Evolutionary conservation across 2,888 invertebrate genomes (phyloP).

Genomic region (Phortica okadai): DNA sequence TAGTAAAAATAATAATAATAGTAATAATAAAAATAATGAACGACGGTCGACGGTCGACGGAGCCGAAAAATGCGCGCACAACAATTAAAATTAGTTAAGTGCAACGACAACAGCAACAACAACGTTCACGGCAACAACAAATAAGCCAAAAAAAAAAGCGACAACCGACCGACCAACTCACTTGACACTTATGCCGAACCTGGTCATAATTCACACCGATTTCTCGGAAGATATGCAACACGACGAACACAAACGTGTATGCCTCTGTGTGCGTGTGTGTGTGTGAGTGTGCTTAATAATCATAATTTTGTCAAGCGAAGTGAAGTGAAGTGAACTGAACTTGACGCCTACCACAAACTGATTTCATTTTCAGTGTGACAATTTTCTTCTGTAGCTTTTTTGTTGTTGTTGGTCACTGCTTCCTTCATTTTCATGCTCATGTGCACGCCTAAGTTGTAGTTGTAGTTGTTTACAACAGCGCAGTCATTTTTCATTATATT

Average conservation of each 20-base stretch:
- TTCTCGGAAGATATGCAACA: conserved; percentile 34
- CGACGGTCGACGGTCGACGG: neutral
- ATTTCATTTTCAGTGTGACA: neutral
- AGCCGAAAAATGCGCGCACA: neutral
- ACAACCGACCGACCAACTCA: conserved; percentile 8
- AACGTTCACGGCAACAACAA: neutral
- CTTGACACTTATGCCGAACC: conserved; percentile 32
- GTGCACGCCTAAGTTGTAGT: neutral
- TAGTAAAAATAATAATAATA: neutral
- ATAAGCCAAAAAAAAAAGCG: neutral
- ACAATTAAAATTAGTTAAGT: conserved; percentile 37
- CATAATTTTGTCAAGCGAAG: conserved; percentile 2
- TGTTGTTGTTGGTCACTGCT: neutral
- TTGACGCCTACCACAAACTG: neutral
- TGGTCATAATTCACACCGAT: conserved; percentile 39
- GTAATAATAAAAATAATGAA: conserved; percentile 2
- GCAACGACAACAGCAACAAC: conserved; percentile 1
- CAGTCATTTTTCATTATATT: conserved; percentile 12
- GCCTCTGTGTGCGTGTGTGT: too few species aligned
- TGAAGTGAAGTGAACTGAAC: neutral
- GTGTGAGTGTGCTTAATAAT: neutral
- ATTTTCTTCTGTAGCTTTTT: neutral
- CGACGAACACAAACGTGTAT: too few species aligned
- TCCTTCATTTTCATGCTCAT: neutral
- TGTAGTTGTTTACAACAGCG: conserved; percentile 43